These are phyloP conservation scores for Pterois miles DNA, from an alignment of 2,797 vertebrate genomes.

Conservation along the genomic window DNA sequence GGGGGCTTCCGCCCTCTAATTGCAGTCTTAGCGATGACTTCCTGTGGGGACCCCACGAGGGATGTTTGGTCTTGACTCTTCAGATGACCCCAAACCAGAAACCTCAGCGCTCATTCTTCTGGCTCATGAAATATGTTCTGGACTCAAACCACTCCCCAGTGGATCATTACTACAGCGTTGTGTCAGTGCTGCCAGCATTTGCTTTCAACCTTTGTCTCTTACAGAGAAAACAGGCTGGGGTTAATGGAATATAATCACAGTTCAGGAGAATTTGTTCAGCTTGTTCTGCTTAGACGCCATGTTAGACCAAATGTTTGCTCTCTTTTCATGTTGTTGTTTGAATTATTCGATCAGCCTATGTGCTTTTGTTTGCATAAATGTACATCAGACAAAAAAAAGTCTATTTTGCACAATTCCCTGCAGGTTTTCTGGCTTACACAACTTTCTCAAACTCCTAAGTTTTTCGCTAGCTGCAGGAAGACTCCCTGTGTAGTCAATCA, in stretches of 20 bases:
- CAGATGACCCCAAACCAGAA: slow-evolving; percentile 83
- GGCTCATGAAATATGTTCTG: slow-evolving; percentile 81
- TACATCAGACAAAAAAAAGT: slow-evolving; percentile 7
- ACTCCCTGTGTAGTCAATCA: slow-evolving; percentile 44
- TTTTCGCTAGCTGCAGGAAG: slow-evolving; percentile 27
- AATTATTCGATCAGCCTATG: slow-evolving; percentile 1
- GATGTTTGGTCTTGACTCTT: slow-evolving; percentile 84
- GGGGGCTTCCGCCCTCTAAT: slow-evolving; percentile 59
- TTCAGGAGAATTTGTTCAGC: slow-evolving; percentile 40
- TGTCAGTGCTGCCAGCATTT: slow-evolving; percentile 52
- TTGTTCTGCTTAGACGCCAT: slow-evolving; percentile 31
- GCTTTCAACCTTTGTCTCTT: slow-evolving; percentile 37
- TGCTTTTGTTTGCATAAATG: slow-evolving; percentile 17
- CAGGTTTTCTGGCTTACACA: slow-evolving; percentile 19
- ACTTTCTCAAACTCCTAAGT: slow-evolving; percentile 8
- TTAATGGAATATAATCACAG: slow-evolving; percentile 58
- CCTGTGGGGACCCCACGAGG: slow-evolving; percentile 77
- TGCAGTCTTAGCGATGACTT: slow-evolving; percentile 74
- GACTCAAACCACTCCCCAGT: slow-evolving; percentile 77
- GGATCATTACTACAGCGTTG: slow-evolving; percentile 56
- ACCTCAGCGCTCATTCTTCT: slow-evolving; percentile 79
- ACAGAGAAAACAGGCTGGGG: slow-evolving; percentile 35
- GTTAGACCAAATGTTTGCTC: slow-evolving; percentile 12
- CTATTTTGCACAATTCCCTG: not conserved
- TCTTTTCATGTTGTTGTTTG: slow-evolving; percentile 6